Evolutionary conservation across 2,113 vertebrate genomes (phyloP), one percentile per base, ranked within the genome.

Genomic region (Corythaixoides concolor): DNA sequence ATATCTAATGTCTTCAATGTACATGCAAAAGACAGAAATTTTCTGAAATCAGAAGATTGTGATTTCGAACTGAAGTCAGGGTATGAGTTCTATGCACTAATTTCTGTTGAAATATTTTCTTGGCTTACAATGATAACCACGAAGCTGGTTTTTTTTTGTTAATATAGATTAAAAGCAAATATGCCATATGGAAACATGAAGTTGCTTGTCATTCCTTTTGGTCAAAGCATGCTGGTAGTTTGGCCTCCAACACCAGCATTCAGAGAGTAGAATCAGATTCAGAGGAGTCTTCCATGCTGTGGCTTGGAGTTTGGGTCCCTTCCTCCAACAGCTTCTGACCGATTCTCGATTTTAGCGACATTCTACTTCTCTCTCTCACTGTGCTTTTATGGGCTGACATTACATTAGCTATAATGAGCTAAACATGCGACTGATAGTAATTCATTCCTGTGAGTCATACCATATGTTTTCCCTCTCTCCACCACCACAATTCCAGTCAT

Each of bases 341-440:
- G 9, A 4, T 55, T 49, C 59, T 69, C 0, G 0, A 15, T 84
- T 62, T 39, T 39, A 68, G 28, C 1, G 2, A 22, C 33, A 11
- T 41, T 81, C 27, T 59, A 26, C 26, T 77, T 55, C 20, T 79
- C 33, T 88, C 37, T 78, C 50, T 67, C 20, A 12, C 23, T 11
- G 0, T 60, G 64, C 35, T 93, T 93, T 43, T 64, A 41, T 27
- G 56, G 19, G n/a, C 62, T 93, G 78, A 55, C 55, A 49, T 91
- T 69, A 39, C 6, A 2, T 59, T 26, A 55, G 52, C 43, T 81
- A 22, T 62, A 88, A 80, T 27, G 85, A 90, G 52, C 64, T 86
- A 47, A 90, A 77, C 37, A 22, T 55, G 33, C 32, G 88, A 83
- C 60, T 89, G 88, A 91, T 90, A 77, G 78, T 93, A 56, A 12